phyloP scores from a whole-genome alignment of 2,113 vertebrate species.

The Entelurus aequoreus region DNA sequence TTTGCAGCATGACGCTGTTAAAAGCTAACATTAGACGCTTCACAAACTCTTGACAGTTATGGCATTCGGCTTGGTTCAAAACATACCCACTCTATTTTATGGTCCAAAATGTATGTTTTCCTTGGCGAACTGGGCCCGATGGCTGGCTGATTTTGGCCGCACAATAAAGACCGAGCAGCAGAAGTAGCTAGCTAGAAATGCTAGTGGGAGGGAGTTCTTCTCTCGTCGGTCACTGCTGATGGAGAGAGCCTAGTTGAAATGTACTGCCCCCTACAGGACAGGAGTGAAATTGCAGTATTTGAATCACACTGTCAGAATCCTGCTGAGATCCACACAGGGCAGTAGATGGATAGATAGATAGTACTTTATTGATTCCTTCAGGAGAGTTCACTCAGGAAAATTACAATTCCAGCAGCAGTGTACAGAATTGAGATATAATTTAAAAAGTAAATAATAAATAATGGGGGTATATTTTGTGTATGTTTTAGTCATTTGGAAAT shows the following conservation, averaged over 20 bases:
- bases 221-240: not conserved
- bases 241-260: not conserved
- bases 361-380: too few species aligned
- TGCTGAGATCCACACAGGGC: too few species aligned
- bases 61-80: not conserved
- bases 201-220: constrained; percentile 19
- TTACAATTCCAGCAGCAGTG: too few species aligned
- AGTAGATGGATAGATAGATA: too few species aligned
- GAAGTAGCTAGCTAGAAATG: constrained; percentile 28
- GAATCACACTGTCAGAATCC: not conserved
- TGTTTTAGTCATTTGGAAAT: too few species aligned
- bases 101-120: not conserved
- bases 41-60: not conserved
- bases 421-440: too few species aligned
- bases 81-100: constrained; percentile 31
- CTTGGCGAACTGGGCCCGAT: constrained; percentile 5
- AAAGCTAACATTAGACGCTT: constrained; percentile 6
- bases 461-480: too few species aligned
- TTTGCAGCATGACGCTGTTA: constrained; percentile 10
- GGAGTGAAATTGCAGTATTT: not conserved
- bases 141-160: not conserved
- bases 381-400: too few species aligned
- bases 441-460: too few species aligned
- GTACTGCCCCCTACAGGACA: constrained; percentile 26
- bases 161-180: constrained; percentile 5